Evolutionary conservation across 1,140 invertebrate genomes (phyloP), one percentile per base, ranked within the genome.

Genomic region (Pseudomyrmex pallidus): DNA sequence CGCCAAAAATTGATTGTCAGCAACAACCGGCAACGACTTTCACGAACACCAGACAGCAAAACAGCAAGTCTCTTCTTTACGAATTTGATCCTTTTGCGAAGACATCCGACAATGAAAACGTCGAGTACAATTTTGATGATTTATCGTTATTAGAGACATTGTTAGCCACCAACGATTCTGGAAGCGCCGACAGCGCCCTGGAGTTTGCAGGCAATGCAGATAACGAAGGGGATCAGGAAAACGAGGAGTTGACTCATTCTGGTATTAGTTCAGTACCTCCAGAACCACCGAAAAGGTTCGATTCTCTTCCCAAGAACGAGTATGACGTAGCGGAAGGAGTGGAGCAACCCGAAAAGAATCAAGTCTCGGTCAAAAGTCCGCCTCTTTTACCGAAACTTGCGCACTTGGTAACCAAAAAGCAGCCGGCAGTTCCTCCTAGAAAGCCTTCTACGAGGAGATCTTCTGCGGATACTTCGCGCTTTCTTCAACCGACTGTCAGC

Each of bases 241-340:
- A 89, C 0, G 91, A 94, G n/a, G 87, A 92, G 12, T 12, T 59
- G 0, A 61, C 20, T 15, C 82, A 70, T 22, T 50, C 73, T 8
- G 25, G 25, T 9, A 48, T 91, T 0, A 68, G 84, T 10, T 2
- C 70, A 13, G 91, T 86, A 56, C 94, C 95, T 7, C 95, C 95
- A 12, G 87, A 93, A 22, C 95, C 95, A 5, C 95, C 95, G 2
- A 93, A 91, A 48, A 90, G 95, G 70, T 93, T 93, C 56, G 94
- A 95, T 84, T 95, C 95, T 0, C 76, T 94, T 17, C 93, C 93
- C 0, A 93, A 93, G 57, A 91, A 92, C 72, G 92, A 93, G 9
- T 93, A 93, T 63, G 93, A 94, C 63, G 90, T 92, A 0, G 10
- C 82, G 0, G 93, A 93, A 44, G 86, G 90, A 52, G 68, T 90